Base-by-base conservation (phyloP, 2,888 invertebrate species). In the Megastigmus dorsalis region DNA sequence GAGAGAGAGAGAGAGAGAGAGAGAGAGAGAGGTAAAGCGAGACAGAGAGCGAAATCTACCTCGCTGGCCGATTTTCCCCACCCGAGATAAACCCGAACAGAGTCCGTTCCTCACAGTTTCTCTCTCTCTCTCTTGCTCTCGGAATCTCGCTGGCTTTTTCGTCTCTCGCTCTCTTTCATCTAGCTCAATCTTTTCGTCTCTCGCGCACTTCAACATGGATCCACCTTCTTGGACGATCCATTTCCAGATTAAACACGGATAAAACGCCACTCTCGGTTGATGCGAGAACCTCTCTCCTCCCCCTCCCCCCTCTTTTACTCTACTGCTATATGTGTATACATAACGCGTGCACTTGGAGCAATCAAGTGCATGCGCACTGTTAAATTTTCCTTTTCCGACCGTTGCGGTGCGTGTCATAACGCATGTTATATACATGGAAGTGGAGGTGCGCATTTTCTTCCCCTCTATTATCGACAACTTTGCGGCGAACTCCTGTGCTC, bases 221-320 rank as follows among this genome's bases (percentile, higher is more conserved):
- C 77, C 80, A 80, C 82, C 82, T 84, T 84, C 83, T 84, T 83
- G 81, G 81, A 78, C 84, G 82, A 85, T 86, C 86, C 85, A 86
- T 87, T 87, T 87, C 83, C 82, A 86, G 85, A 86, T 87, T 86
- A 86, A 87, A 87, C 82, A 84, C 84, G 84, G 85, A 84, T 86
- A 83, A 85, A 85, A 85, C 83, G 83, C 80, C 76, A 79, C 83
- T 83, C 81, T 80, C 78, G 77, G 80, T 73, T 79, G 79, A 80
- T 80, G 77, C 80, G 74, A 71, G 18, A 33, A 52, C 26, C n/a
- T n/a, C n/a, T n/a, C n/a, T 30, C 26, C 26, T 9, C 28, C 2
- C 10, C 23, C 9, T 20, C 13, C 23, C 20, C 26, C 18, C 28
- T n/a, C 33, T 54, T 33, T 50, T 50, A 15, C 23, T 13, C 20